Evolutionary conservation across 2,113 vertebrate genomes (phyloP), one percentile per base, ranked within the genome.

Genomic region (Colossoma macropomum): DNA sequence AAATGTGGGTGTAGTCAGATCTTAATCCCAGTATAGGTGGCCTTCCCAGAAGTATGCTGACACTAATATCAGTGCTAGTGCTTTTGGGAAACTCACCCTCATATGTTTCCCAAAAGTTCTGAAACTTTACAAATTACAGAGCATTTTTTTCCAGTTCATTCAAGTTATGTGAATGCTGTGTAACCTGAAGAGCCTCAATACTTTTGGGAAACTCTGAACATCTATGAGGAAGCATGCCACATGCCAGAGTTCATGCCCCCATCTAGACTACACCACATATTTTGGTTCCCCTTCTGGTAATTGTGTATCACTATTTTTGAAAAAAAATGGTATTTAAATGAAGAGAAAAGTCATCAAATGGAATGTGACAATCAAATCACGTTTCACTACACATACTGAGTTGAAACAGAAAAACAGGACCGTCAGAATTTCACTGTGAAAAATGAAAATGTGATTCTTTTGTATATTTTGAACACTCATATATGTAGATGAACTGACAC

Each of bases 171-270:
- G 78, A 59, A 59, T 59, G 54, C 30, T 60, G 17, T 71, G 52
- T 80, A 80, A 59, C 45, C 59, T 80, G 56, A 71, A 80, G 28
- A 80, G 27, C 77, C 56, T 54, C 52, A 70, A 52, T 41, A 59
- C 50, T 59, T 60, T 45, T 59, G 63, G n/a, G 52, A 78, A 77
- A 66, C 59, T 63, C 17, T 54, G 52, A 17, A 59, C 21, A 59
- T 23, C 54, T 59, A 59, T 59, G 54, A 59, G 54, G 54, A 59
- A 59, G 54, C 21, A 23, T 59, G 54, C 54, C 54, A 21, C 54
- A 59, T 59, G 54, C 19, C 23, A 59, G 54, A 59, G 54, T 59
- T 59, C 54, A 59, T 59, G 54, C 54, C 54, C 54, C 23, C 54
- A 59, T 59, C 54, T 7, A 59, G 23, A 59, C 54, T 59, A 23